phyloP scores from a whole-genome alignment of 2,888 invertebrate species.

The Beris chalybata region DNA sequence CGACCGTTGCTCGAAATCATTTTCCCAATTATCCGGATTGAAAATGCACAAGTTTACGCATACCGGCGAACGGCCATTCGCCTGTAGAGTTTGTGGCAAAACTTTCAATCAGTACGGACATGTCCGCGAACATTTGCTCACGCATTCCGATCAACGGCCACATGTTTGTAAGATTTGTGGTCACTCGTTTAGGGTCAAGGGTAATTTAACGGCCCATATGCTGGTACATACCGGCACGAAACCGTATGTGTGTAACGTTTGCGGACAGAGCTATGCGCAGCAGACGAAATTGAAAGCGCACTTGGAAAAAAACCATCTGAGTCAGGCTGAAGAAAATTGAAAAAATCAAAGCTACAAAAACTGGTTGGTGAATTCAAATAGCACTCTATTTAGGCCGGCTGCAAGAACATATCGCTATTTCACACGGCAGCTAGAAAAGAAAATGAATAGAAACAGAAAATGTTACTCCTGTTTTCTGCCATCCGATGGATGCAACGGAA shows the following conservation, averaged over 20 bases:
- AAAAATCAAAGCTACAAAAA: neutral
- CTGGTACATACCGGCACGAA: constrained; percentile 22
- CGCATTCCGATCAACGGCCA: constrained; percentile 30
- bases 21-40: constrained; percentile 39
- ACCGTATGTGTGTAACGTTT: constrained; percentile 17
- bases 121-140: constrained; percentile 33
- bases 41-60: constrained; percentile 49
- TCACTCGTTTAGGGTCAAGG: constrained; percentile 37
- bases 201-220: constrained; percentile 39
- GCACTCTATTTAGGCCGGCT: too few relatives aligned
- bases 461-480: too few relatives aligned
- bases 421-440: too few relatives aligned
- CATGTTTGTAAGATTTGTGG: constrained; percentile 38
- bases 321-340: constrained; percentile 9
- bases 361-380: too few relatives aligned
- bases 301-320: constrained; percentile 11
- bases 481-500: too few relatives aligned
- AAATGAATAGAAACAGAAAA: too few relatives aligned
- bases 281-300: constrained; percentile 24
- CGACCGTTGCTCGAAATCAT: constrained; percentile 32
- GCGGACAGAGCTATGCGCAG: constrained; percentile 24
- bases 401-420: too few relatives aligned
- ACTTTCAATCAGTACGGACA: constrained; percentile 35
- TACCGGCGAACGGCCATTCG: constrained; percentile 51
- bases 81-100: constrained; percentile 45